Base-by-base conservation (phyloP, 2,888 invertebrate species). In the Agrotis puta region DNA sequence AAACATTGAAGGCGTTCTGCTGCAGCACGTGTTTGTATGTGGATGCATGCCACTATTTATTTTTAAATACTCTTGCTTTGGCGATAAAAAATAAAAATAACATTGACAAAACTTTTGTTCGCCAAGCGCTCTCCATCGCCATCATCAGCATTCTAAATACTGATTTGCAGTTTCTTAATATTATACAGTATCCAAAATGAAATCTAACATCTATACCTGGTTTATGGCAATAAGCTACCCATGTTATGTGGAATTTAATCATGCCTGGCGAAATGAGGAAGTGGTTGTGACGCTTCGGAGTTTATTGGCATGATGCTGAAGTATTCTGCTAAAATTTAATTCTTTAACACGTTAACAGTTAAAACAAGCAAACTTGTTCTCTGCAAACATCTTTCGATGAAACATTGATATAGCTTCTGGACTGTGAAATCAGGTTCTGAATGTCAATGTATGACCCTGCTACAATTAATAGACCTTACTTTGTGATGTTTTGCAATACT, bases 361-460 rank as follows among this genome's bases (percentile, higher is more conserved):
- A 50, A 51, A 64, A 62, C 22, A 0, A 24, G 39, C n/a, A 33
- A 65, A 77, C 48, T 61, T 1, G 24, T 61, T 61, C 39, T 0
- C 47, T 56, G 14, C 50, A 75, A 50, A 65, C 7, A 56, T 50
- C 5, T 65, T 50, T 20, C 39, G 39, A 39, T 39, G 16, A 73
- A 64, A 68, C 33, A 53, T 65, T 53, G 39, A 14, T 58, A 70
- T 24, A 3, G 20, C 48, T 53, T 50, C 14, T 39, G 39, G 39
- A 39, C 9, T 58, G 33, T 16, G 47, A 71, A 63, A 64, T 51
- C 53, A 50, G 64, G 58, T 77, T 71, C 16, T 64, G 57, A 71
- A 67, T 63, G 51, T n/a, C 56, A 61, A 53, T 57, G 14, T 45
- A 16, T 33, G 43, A 57, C 77, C 78, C 77, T 61, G 48, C 48